Evolutionary conservation across 2,113 vertebrate species (phyloP).

Genomic region (Eonycteris spelaea): DNA sequence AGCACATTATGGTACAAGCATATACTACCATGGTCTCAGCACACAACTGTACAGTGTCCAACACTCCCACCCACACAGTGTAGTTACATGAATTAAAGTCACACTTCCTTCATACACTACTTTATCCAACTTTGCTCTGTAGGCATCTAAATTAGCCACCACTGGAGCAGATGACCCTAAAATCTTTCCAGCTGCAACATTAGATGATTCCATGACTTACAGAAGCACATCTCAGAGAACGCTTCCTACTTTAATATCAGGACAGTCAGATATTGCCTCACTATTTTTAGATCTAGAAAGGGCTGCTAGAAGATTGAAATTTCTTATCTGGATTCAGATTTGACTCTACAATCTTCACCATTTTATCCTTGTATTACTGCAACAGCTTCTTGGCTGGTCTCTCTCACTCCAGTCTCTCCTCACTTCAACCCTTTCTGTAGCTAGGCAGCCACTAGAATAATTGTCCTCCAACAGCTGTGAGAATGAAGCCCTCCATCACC

Average conservation of each 20-base stretch:
- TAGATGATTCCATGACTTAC: background rate
- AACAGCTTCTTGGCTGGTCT: background rate
- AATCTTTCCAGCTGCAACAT: background rate
- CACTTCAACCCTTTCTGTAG: background rate
- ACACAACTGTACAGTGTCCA: fast-evolving
- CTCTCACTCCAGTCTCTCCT: background rate
- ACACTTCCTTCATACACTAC: background rate
- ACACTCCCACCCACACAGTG: background rate
- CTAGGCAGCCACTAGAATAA: background rate
- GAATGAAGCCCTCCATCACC: background rate
- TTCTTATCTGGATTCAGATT: constrained; percentile 34
- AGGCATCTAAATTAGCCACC: background rate
- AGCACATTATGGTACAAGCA: background rate
- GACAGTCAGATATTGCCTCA: background rate
- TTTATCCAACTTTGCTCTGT: background rate
- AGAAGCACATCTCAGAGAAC: background rate
- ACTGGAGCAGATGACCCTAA: background rate
- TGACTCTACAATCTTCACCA: background rate
- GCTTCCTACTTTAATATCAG: background rate
- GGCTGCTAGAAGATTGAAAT: constrained; percentile 38
- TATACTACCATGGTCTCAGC: background rate
- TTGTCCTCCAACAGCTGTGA: background rate
- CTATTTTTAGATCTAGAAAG: constrained; percentile 25
- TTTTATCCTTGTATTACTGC: background rate
- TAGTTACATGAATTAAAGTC: background rate